These are phyloP conservation scores for Drosophila siamana DNA, from an alignment of 2,888 invertebrate genomes.

Conservation along the genomic window DNA sequence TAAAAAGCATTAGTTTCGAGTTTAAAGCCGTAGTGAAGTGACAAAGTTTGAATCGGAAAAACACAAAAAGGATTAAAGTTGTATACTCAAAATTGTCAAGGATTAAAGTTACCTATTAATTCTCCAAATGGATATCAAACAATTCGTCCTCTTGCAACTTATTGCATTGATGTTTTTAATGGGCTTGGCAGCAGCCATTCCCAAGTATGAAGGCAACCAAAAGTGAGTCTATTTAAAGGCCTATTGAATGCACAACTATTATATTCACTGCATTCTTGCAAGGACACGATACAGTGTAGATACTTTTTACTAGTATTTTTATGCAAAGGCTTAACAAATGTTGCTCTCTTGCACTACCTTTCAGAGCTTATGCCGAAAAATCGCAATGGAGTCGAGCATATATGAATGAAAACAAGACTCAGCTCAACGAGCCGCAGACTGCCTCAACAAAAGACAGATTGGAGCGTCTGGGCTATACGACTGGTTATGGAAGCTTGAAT, in stretches of 20 bases:
- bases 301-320: too few species aligned
- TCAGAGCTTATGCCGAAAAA: constrained; percentile 72
- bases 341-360: background rate
- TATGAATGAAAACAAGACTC: constrained; percentile 81
- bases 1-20: constrained; percentile 59
- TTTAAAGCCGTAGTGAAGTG: constrained; percentile 26
- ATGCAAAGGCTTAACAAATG: background rate
- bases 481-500: constrained; percentile 84
- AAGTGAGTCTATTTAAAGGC: constrained; percentile 60
- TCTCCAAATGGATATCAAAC: constrained; percentile 58
- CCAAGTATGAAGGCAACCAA: constrained; percentile 69
- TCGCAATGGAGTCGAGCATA: constrained; percentile 82
- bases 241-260: background rate
- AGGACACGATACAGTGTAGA: too few species aligned
- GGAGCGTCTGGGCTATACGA: constrained; percentile 84
- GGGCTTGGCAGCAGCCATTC: constrained; percentile 53
- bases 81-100: background rate
- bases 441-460: constrained; percentile 83
- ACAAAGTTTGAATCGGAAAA: background rate
- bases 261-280: too few species aligned
- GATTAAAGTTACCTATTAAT: too few species aligned
- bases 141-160: constrained; percentile 29
- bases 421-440: constrained; percentile 72
- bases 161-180: constrained; percentile 40
- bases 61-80: constrained; percentile 20